Evolutionary conservation across 2,888 invertebrate species (phyloP).

Genomic region (Crepidodera aurea): DNA sequence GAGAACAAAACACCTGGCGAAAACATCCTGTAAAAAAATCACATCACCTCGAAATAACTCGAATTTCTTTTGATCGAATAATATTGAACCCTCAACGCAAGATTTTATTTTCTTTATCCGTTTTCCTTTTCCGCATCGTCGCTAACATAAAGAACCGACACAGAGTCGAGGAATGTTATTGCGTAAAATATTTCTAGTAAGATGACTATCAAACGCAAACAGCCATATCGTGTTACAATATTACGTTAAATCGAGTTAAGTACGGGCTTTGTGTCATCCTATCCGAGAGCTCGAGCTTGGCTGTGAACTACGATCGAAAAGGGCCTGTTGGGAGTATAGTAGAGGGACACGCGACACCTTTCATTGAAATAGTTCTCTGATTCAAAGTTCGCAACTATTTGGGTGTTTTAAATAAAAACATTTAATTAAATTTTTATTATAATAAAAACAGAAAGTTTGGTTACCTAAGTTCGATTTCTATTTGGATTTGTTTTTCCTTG

Average conservation of each 20-base stretch:
- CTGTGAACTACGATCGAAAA: constrained; percentile 38
- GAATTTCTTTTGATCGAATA: not conserved
- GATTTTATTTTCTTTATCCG: not conserved
- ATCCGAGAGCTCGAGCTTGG: constrained; percentile 37
- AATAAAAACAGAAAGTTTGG: no score
- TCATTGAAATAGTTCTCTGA: constrained; percentile 3
- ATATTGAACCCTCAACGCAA: not conserved
- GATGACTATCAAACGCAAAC: constrained; percentile 47
- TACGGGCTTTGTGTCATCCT: constrained; percentile 48
- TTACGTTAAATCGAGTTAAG: constrained; percentile 48
- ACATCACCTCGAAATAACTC: not conserved
- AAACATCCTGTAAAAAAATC: no score
- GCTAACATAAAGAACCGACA: not conserved
- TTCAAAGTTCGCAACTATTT: not conserved
- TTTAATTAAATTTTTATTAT: constrained; percentile 3
- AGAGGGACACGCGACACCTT: constrained; percentile 26
- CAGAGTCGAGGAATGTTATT: constrained; percentile 21
- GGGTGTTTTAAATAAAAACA: not conserved
- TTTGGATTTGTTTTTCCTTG: no score
- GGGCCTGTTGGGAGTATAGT: constrained; percentile 25
- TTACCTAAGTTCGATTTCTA: no score
- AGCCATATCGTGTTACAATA: constrained; percentile 49
- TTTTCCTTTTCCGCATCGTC: not conserved
- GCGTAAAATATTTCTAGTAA: constrained; percentile 43
- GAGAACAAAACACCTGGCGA: no score